Conservation (phyloP, 2,888 invertebrate genomes). For the Boloria selene region DNA sequence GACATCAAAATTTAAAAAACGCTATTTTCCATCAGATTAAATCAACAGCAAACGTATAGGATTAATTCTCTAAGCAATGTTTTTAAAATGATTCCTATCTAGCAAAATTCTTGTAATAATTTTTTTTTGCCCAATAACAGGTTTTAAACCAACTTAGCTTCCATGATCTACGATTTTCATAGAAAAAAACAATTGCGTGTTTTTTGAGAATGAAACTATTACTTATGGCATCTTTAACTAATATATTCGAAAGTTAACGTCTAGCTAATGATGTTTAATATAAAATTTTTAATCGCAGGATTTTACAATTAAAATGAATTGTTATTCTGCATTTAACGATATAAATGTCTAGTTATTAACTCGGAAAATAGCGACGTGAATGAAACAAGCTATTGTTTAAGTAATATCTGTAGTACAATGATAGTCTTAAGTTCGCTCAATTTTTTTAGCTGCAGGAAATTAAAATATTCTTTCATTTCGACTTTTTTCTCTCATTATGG, state of each 20-base stretch:
- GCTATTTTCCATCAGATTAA: too few relatives aligned
- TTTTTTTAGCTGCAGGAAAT: neutral
- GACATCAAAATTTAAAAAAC: too few relatives aligned
- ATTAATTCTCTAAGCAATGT: too few relatives aligned
- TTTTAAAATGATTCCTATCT: too few relatives aligned
- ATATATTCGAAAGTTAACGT: neutral
- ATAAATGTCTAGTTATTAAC: conserved; percentile 2
- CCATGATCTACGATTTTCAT: too few relatives aligned
- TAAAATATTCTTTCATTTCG: neutral
- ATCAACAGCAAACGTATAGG: too few relatives aligned
- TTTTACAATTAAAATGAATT: neutral
- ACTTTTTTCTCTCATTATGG: neutral
- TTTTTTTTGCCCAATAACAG: too few relatives aligned
- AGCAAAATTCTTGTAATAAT: too few relatives aligned
- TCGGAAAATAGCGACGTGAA: neutral
- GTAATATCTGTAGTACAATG: neutral
- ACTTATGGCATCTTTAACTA: neutral
- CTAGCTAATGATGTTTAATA: neutral
- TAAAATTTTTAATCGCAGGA: too few relatives aligned
- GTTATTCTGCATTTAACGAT: neutral
- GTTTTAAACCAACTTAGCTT: too few relatives aligned
- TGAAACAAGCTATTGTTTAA: conserved; percentile 12
- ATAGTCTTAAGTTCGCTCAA: neutral
- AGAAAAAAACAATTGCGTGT: too few relatives aligned
- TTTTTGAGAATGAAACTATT: too few relatives aligned